phyloP scores from a whole-genome alignment of 1,140 invertebrate genomes.

The Xylocopa sonorina region DNA sequence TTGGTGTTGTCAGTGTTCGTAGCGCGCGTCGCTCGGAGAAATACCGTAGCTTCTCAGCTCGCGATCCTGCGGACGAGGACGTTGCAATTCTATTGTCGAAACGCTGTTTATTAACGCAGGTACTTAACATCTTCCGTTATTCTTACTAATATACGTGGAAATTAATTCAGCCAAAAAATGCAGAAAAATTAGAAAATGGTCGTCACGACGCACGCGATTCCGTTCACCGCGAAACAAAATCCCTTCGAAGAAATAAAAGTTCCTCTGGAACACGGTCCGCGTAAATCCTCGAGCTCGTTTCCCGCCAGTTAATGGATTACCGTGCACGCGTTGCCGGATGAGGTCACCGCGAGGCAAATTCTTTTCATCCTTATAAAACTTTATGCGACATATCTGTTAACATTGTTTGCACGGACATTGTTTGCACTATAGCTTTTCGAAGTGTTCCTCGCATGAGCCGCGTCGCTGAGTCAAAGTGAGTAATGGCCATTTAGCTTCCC shows the following conservation, averaged over 20 bases:
- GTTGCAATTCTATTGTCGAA: conserved; percentile 2
- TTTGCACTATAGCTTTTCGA: no score
- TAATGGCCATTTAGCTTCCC: conserved; percentile 33
- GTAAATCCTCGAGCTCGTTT: conserved; percentile 12
- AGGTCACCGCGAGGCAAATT: no score
- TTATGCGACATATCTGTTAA: no score
- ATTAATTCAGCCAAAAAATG: no score
- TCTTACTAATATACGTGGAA: no score
- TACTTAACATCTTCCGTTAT: no score
- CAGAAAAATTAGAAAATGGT: no score
- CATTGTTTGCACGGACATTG: no score
- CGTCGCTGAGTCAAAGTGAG: conserved; percentile 34
- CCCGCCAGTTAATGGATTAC: conserved; percentile 18
- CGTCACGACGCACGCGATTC: neutral
- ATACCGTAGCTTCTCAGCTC: conserved; percentile 14
- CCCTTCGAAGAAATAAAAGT: no score
- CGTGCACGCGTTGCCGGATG: neutral
- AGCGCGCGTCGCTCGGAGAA: conserved; percentile 16
- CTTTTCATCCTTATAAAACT: no score
- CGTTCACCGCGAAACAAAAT: neutral
- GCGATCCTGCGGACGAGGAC: neutral
- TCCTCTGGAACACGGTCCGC: neutral
- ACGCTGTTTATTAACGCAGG: no score
- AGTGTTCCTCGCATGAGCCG: no score
- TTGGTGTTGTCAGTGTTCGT: conserved; percentile 30